Conservation (phyloP, 1,140 invertebrate genomes). For the Scaptodrosophila lebanonensis region DNA sequence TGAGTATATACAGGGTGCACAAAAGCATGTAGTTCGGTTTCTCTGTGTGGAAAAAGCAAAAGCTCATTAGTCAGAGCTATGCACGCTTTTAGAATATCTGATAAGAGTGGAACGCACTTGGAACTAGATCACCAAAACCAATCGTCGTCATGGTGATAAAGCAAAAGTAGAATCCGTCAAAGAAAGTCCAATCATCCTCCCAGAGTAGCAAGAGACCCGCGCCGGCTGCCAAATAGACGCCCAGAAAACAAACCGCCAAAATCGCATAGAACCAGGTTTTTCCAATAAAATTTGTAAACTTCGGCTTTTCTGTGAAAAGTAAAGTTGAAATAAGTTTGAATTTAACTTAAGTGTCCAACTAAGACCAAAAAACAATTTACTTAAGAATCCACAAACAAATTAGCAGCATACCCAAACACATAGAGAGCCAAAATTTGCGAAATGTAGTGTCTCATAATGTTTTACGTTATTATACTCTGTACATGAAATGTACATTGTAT, state of each 20-base stretch:
- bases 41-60: conserved; percentile 79
- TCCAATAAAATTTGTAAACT: conserved; percentile 76
- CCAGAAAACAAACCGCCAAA: conserved; percentile 84
- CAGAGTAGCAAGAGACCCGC: conserved; percentile 85
- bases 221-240: conserved; percentile 87
- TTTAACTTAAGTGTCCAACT: no score
- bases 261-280: conserved; percentile 82
- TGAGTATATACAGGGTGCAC: conserved; percentile 94
- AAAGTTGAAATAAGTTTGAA: no score
- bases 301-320: conserved; percentile 50
- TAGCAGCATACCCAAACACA: no score
- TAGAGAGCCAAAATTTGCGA: no score
- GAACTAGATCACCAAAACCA: conserved; percentile 94
- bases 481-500: no score
- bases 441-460: no score
- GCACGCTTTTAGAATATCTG: not conserved
- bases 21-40: conserved; percentile 91
- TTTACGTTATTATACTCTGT: no score
- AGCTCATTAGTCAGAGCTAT: not conserved
- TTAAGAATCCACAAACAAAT: no score
- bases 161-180: conserved; percentile 95
- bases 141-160: conserved; percentile 97
- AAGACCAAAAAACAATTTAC: no score
- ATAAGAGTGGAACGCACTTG: conserved; percentile 81
- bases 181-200: conserved; percentile 93